Conservation (phyloP, 2,888 invertebrate species). For the Antheraea assamensis region DNA sequence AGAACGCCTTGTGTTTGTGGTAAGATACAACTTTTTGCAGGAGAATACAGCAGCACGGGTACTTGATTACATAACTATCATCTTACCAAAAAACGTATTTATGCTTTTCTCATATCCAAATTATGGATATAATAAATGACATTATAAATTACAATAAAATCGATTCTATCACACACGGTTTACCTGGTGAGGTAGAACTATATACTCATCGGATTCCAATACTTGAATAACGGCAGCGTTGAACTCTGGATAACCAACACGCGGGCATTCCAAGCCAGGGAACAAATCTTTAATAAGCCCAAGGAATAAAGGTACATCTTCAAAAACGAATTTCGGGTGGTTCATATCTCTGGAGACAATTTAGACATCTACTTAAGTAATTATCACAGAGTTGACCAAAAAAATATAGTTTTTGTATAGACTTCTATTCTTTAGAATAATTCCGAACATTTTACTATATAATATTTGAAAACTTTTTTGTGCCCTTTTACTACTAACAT, state of each 20-base stretch:
- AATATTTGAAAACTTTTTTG: no score
- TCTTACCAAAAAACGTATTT: no score
- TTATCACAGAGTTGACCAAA: background rate
- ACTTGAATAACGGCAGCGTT: conserved; percentile 89
- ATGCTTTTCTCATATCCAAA: no score
- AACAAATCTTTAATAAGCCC: conserved; percentile 95
- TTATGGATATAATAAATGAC: background rate
- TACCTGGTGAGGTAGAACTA: conserved; percentile 79
- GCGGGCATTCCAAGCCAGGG: conserved; percentile 94
- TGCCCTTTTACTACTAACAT: no score
- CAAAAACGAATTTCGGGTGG: conserved; percentile 95
- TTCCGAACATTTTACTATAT: background rate
- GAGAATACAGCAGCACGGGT: no score
- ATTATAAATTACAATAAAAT: background rate
- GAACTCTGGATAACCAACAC: conserved; percentile 93
- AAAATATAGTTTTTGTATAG: background rate
- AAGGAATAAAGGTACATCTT: conserved; percentile 94
- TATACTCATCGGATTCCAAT: conserved; percentile 85
- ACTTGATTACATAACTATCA: no score
- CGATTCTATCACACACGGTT: background rate
- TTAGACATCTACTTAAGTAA: no score
- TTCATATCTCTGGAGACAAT: conserved; percentile 89
- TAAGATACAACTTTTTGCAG: no score
- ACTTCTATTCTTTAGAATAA: background rate
- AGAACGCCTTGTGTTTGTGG: no score